A percentile compares a stretch with the other conserved stretches of the same genome.
Conservation (phyloP, 1,140 invertebrate genomes). For the Drosophila subobscura region DNA sequence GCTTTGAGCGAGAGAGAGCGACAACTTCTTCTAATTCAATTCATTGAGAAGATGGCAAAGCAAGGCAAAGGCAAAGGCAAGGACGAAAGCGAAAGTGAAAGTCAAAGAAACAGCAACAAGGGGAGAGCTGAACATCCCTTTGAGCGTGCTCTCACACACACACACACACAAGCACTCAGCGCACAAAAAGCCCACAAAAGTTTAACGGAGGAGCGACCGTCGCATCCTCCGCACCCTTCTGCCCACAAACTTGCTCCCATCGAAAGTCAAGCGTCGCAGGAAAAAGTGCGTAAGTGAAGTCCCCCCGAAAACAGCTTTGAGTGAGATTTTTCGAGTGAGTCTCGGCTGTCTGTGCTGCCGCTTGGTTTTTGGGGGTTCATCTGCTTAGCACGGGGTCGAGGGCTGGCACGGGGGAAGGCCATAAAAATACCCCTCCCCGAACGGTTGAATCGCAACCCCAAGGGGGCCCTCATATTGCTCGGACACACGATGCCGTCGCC, state of each 20-base stretch:
- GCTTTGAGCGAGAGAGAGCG: conserved; percentile 4
- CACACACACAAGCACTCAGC: no score
- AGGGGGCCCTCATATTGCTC: conserved; percentile 40
- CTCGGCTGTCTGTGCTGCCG: conserved; percentile 31
- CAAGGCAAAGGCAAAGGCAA: conserved; percentile 44
- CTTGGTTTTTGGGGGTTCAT: conserved; percentile 33
- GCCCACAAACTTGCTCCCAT: conserved; percentile 30
- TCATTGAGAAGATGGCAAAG: conserved; percentile 39
- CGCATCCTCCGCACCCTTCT: conserved; percentile 21
- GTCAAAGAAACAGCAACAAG: conserved; percentile 18
- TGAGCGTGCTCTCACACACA: conserved; percentile 30
- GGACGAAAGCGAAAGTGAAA: conserved; percentile 47
- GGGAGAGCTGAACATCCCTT: conserved; percentile 62
- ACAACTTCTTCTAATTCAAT: conserved; percentile 57
- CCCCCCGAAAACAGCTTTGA: conserved; percentile 47
- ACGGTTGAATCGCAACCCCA: conserved; percentile 53
- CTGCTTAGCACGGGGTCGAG: conserved; percentile 6
- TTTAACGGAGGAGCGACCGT: neutral
- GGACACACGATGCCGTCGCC: conserved; percentile 62
- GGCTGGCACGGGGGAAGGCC: conserved; percentile 10
- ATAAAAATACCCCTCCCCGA: conserved; percentile 57
- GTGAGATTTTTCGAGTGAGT: conserved; percentile 50
- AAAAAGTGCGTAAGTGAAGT: conserved; percentile 11
- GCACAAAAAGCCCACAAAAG: conserved; percentile 17
- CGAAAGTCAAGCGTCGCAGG: conserved; percentile 45